Evolutionary conservation across 2,113 vertebrate species (phyloP), one percentile per base, ranked within the genome.

Genomic region (Ciconia maguari): DNA sequence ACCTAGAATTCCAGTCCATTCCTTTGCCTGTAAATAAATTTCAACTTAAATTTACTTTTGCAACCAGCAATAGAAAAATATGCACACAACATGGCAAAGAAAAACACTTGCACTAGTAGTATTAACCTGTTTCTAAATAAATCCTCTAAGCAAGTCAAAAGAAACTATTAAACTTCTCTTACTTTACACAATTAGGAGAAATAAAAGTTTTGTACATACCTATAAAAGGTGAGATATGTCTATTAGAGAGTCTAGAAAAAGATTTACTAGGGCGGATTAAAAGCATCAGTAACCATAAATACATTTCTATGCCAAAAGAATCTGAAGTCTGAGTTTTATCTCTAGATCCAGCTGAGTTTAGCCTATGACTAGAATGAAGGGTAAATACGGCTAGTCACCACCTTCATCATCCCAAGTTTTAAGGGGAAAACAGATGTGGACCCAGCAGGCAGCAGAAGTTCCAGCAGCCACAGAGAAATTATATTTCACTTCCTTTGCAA

Each of bases 11-110:
- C 97, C 97, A 18, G 95, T 94, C 98, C 98, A 98, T 89, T 99
- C 99, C 84, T 98, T 99, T 92, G 98, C 96, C 99, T 99, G 80
- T 52, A 91, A 79, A 89, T 38, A 81, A 91, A 96, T 94, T 72
- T 83, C 41, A 89, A 85, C 48, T 44, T 41, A 68, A 30, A 3
- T 78, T 86, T 91, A 78, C 52, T 94, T 89, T 82, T 52, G 32
- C 48, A 72, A 77, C 16, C 4, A 74, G 49, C 29, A 76, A 57
- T 30, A 86, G 16, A 92, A 87, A 93, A 91, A 82, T 27, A 83
- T 11, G 86, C 16, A 68, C 4, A 71, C 7, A 83, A 49, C 13
- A 78, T 0, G 5, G 18, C 1, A 4, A 89, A 79, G 38, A 72
- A 72, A 66, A 87, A 17, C 25, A 58, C 17, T 69, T 2, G 1